Evolutionary conservation across 2,888 invertebrate species (phyloP).

Genomic region (Keiferia lycopersicella): DNA sequence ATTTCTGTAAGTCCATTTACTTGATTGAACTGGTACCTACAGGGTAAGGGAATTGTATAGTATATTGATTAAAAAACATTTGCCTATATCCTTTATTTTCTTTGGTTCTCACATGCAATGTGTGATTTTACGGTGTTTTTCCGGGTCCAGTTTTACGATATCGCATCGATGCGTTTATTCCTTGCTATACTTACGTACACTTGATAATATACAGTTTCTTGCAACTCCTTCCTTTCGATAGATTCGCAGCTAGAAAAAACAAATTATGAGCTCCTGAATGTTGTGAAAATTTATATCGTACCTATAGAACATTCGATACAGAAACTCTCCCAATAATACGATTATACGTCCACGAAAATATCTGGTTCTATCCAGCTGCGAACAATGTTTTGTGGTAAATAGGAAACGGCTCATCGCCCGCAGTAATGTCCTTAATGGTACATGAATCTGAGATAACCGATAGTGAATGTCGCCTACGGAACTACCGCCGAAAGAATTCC

Average conservation of each 20-base stretch:
- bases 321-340: background rate
- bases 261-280: too few relatives aligned
- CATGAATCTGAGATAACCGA: slow-evolving; percentile 28
- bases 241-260: too few relatives aligned
- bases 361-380: background rate
- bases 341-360: background rate
- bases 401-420: slow-evolving; percentile 15
- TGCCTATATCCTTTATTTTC: too few relatives aligned
- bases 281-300: too few relatives aligned
- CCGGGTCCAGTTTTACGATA: too few relatives aligned
- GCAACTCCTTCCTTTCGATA: too few relatives aligned
- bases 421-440: slow-evolving; percentile 27
- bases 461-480: slow-evolving; percentile 25
- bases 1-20: background rate
- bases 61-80: too few relatives aligned
- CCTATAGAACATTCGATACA: background rate
- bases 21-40: slow-evolving; percentile 2
- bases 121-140: too few relatives aligned
- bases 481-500: slow-evolving; percentile 8
- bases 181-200: too few relatives aligned
- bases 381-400: background rate
- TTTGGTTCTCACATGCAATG: too few relatives aligned
- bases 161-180: too few relatives aligned
- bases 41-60: background rate
- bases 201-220: too few relatives aligned